Evolutionary conservation across 2,797 vertebrate genomes (phyloP).

Genomic region (Rhabdomys pumilio): DNA sequence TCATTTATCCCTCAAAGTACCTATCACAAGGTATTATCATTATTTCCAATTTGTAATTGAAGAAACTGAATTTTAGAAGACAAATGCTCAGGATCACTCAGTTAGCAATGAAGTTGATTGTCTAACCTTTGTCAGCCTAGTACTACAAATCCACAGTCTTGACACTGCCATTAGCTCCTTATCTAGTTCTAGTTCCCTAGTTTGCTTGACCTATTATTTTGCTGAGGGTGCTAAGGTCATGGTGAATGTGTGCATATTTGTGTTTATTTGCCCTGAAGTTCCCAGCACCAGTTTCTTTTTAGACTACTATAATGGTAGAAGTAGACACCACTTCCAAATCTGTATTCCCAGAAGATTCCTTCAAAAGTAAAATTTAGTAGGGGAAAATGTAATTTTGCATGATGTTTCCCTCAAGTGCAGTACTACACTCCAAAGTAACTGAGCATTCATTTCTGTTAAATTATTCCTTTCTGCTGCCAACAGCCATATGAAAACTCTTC

Average conservation of each 20-base stretch:
- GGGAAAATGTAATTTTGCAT: slow-evolving; percentile 43
- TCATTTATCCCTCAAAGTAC: slow-evolving; percentile 28
- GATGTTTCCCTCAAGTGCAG: slow-evolving; percentile 60
- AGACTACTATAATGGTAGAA: neutral
- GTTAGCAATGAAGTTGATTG: neutral
- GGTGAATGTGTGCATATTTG: neutral
- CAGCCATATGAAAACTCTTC: slow-evolving; percentile 67
- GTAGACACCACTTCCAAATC: slow-evolving; percentile 32
- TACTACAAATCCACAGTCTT: neutral
- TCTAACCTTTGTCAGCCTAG: neutral
- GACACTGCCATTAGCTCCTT: neutral
- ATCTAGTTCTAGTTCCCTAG: neutral
- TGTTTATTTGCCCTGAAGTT: neutral
- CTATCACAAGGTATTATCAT: neutral
- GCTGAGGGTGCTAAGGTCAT: neutral
- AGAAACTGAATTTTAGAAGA: slow-evolving; percentile 21
- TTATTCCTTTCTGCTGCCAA: slow-evolving; percentile 64
- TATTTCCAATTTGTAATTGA: slow-evolving; percentile 5
- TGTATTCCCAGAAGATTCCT: neutral
- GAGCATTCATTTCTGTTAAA: slow-evolving; percentile 48
- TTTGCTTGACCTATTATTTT: neutral
- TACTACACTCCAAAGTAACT: slow-evolving; percentile 53
- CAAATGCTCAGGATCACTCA: neutral
- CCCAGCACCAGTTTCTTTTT: neutral
- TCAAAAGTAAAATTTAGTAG: slow-evolving; percentile 67